Percentiles rank a stretch among this genome's conserved stretches.
Conservation (phyloP, 2,113 vertebrate genomes). For the Astur gentilis region DNA sequence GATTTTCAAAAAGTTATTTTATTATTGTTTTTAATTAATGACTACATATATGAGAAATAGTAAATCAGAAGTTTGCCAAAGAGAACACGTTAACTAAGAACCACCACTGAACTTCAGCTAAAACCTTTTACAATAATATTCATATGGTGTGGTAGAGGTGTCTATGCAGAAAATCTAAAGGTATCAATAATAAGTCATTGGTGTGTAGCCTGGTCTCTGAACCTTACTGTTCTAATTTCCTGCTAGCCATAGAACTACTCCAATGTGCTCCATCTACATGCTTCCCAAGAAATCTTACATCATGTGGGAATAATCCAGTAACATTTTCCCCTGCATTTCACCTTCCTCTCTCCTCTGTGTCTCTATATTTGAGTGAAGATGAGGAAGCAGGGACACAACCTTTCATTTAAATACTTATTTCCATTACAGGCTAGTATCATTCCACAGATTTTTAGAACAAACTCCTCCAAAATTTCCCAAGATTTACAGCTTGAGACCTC, state of each 20-base stretch:
- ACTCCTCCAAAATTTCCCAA: background rate
- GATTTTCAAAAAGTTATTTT: background rate
- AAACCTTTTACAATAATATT: background rate
- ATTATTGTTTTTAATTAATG: background rate
- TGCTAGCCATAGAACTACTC: background rate
- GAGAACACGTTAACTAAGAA: background rate
- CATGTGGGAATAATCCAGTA: background rate
- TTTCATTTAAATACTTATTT: background rate
- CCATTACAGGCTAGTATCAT: background rate
- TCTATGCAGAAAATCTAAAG: background rate
- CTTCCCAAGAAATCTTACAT: background rate
- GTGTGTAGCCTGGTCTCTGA: background rate
- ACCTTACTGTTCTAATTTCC: background rate
- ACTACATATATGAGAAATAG: background rate
- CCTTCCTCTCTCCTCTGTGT: background rate
- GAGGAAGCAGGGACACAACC: rapidly evolving
- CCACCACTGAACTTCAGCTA: background rate
- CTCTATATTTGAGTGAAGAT: background rate
- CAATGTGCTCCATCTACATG: too few relatives aligned
- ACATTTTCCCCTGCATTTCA: background rate
- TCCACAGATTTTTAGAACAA: background rate
- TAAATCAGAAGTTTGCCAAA: background rate
- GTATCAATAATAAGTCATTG: background rate
- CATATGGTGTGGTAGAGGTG: background rate
- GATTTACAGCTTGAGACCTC: background rate